A percentile compares a stretch with the other conserved stretches of the same genome.
These are phyloP conservation scores for Dioctria linearis DNA, from an alignment of 2,888 invertebrate genomes.

Conservation along the genomic window DNA sequence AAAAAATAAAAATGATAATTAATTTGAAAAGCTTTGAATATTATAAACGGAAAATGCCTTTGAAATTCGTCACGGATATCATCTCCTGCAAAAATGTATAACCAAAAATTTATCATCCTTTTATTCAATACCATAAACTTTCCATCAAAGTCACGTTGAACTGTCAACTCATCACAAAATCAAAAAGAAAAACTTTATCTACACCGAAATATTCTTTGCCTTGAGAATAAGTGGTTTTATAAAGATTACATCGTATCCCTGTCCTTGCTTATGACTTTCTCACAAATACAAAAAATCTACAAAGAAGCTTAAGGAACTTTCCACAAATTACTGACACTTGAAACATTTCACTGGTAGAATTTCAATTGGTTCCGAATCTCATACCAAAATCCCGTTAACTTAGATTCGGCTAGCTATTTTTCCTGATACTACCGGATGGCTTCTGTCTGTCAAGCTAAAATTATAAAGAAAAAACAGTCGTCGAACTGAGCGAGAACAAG, in stretches of 20 bases:
- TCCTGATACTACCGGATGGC: background rate
- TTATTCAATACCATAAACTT: background rate
- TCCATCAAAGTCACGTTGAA: conserved; percentile 7
- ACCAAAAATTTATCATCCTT: too few species aligned
- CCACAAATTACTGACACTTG: background rate
- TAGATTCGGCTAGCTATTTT: background rate
- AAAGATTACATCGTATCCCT: background rate
- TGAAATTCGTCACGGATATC: too few species aligned
- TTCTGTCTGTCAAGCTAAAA: background rate
- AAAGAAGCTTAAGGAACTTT: conserved; percentile 14
- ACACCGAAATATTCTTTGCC: background rate
- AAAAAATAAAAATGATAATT: too few species aligned
- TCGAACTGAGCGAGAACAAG: background rate
- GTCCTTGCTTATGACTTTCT: background rate
- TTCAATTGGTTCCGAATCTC: background rate
- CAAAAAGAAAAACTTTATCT: background rate
- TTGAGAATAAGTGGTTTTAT: background rate
- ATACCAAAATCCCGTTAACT: background rate
- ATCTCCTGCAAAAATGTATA: too few species aligned
- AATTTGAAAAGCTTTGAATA: too few species aligned
- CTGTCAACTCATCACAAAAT: background rate
- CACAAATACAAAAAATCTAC: background rate
- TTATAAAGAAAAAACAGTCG: background rate
- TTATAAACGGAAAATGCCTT: too few species aligned
- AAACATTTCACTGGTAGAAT: background rate